Percentiles rank a stretch among this genome's conserved stretches.
Conservation (phyloP, 2,113 vertebrate species). For the Redunca redunca region DNA sequence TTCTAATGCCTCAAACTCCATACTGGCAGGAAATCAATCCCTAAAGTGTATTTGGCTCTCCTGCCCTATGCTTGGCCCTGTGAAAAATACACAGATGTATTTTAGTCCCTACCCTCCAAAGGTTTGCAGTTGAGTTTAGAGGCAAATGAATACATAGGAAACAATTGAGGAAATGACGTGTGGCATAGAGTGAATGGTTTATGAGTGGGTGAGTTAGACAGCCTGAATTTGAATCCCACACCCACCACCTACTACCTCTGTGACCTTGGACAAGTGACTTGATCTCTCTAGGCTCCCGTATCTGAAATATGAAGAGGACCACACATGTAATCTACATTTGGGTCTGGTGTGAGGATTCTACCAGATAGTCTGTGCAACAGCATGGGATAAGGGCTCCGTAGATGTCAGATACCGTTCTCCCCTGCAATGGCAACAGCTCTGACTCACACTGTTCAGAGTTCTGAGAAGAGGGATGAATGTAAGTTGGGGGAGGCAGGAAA, state of each 20-base stretch:
- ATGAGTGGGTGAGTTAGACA: not conserved
- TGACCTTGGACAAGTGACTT: not conserved
- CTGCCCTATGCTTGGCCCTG: not conserved
- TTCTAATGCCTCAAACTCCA: not conserved
- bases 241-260: not conserved
- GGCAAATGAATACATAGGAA: not conserved
- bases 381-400: not conserved
- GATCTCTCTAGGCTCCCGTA: not conserved
- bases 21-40: not conserved
- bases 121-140: not conserved
- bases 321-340: not conserved
- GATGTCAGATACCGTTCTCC: not conserved
- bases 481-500: not conserved
- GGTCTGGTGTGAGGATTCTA: not conserved
- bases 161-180: not conserved
- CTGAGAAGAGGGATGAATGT: not conserved
- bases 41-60: not conserved
- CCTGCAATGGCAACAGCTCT: not conserved
- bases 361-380: not conserved
- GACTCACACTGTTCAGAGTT: not conserved
- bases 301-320: not conserved
- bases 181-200: not conserved
- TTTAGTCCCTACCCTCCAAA: not conserved
- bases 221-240: not conserved
- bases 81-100: not conserved